phyloP scores from a whole-genome alignment of 1,140 invertebrate species.

The Drosophila insularis region DNA sequence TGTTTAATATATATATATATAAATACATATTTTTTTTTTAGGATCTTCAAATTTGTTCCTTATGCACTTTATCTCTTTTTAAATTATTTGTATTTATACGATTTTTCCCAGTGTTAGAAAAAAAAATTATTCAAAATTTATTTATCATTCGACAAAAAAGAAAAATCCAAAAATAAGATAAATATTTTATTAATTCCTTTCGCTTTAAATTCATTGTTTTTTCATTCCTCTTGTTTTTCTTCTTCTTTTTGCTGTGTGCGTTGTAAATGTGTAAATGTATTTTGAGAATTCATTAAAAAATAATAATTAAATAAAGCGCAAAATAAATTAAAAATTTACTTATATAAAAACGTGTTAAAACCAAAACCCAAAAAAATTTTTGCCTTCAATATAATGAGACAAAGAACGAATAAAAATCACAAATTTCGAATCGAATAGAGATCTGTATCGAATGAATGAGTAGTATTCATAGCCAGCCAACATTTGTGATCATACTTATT shows the following conservation, averaged over 20 bases:
- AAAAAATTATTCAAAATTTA: background rate
- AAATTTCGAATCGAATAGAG: no score
- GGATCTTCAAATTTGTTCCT: constrained; percentile 38
- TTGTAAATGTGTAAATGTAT: constrained; percentile 67
- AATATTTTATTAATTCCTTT: constrained; percentile 16
- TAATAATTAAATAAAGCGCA: constrained; percentile 18
- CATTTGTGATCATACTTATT: no score
- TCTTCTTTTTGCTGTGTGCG: constrained; percentile 31
- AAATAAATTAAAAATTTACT: background rate
- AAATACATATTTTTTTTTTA: constrained; percentile 33
- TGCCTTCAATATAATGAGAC: no score
- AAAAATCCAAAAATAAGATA: background rate
- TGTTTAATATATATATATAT: constrained; percentile 18
- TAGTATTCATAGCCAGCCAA: no score
- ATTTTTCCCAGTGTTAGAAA: constrained; percentile 18
- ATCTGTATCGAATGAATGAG: no score
- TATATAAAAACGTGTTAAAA: no score
- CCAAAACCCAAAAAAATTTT: no score
- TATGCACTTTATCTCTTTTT: constrained; percentile 36
- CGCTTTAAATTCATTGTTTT: constrained; percentile 4
- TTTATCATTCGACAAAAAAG: background rate
- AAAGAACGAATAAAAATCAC: no score
- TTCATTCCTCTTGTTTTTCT: constrained; percentile 42
- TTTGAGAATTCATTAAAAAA: constrained; percentile 52
- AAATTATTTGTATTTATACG: constrained; percentile 38